A percentile compares a stretch with the other conserved stretches of the same genome.
phyloP scores from a whole-genome alignment of 2,113 vertebrate species.

The Ellobius talpinus region DNA sequence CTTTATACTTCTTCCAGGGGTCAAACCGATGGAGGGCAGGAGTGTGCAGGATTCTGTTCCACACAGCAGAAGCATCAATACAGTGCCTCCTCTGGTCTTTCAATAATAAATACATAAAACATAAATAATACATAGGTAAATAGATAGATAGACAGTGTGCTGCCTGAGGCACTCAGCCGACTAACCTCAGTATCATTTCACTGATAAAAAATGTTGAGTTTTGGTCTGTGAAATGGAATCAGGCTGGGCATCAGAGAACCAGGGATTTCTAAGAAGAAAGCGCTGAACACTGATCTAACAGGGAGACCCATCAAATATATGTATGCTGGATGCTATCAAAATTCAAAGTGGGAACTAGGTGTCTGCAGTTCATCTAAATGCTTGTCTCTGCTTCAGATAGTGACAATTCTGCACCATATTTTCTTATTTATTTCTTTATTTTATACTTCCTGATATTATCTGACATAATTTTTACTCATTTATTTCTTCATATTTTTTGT shows the following conservation, averaged over 20 bases:
- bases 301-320: neutral
- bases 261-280: neutral
- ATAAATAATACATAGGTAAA: too few species aligned
- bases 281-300: neutral
- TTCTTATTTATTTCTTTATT: neutral
- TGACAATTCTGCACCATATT: rapidly evolving
- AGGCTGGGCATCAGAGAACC: neutral
- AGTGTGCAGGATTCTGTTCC: neutral
- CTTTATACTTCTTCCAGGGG: neutral
- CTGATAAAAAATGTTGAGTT: neutral
- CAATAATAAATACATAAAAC: too few species aligned
- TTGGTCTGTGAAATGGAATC: neutral
- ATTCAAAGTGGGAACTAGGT: neutral
- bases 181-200: neutral
- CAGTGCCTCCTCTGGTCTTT: neutral
- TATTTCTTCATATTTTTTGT: neutral
- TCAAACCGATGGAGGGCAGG: neutral
- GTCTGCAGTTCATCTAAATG: neutral
- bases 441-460: neutral
- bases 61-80: neutral
- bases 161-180: neutral
- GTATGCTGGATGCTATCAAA: neutral
- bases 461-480: conserved; percentile 15
- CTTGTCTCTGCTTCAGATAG: neutral
- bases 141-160: neutral